Percentiles rank a stretch among this genome's conserved stretches.
Conservation (phyloP, 2,797 vertebrate genomes). For the Urophycis tenuis region DNA sequence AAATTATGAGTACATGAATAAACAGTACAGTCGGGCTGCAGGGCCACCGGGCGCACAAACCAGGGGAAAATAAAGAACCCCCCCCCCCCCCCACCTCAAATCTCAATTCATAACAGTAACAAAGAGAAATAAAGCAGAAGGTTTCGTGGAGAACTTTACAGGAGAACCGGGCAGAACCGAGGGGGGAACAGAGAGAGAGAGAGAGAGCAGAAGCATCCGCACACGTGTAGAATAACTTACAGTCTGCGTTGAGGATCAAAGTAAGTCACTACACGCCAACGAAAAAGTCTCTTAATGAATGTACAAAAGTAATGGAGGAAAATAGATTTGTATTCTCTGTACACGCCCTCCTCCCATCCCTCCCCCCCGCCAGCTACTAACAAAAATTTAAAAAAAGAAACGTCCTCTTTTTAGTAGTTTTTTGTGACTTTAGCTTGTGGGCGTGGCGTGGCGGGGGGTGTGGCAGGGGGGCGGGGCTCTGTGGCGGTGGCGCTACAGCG, state of each 20-base stretch:
- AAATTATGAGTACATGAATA: constrained; percentile 64
- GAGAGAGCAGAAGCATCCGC: no score
- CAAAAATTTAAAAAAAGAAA: constrained; percentile 66
- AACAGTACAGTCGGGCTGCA: constrained; percentile 56
- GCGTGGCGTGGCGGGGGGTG: constrained; percentile 36
- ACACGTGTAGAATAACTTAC: constrained; percentile 70
- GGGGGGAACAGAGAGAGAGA: constrained; percentile 48
- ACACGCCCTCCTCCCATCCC: constrained; percentile 72
- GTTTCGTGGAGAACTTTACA: constrained; percentile 12
- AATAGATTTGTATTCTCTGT: constrained; percentile 99
- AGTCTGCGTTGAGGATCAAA: constrained; percentile 69
- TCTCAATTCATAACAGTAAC: constrained; percentile 24
- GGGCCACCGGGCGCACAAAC: constrained; percentile 44
- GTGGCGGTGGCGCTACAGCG: constrained; percentile 56
- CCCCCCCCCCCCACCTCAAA: no score
- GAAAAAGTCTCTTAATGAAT: constrained; percentile 61
- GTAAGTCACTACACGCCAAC: constrained; percentile 78
- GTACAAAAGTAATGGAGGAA: constrained; percentile 99
- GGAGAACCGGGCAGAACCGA: constrained; percentile 8
- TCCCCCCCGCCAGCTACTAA: constrained; percentile 59
- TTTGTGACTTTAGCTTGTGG: constrained; percentile 34
- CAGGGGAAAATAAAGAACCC: constrained; percentile 46
- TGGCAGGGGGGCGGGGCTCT: constrained; percentile 30
- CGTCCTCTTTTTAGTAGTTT: constrained; percentile 47
- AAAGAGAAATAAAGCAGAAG: constrained; percentile 16